These are phyloP conservation scores for Cryptocephalus primarius DNA, from an alignment of 2,888 invertebrate species.

Conservation along the genomic window DNA sequence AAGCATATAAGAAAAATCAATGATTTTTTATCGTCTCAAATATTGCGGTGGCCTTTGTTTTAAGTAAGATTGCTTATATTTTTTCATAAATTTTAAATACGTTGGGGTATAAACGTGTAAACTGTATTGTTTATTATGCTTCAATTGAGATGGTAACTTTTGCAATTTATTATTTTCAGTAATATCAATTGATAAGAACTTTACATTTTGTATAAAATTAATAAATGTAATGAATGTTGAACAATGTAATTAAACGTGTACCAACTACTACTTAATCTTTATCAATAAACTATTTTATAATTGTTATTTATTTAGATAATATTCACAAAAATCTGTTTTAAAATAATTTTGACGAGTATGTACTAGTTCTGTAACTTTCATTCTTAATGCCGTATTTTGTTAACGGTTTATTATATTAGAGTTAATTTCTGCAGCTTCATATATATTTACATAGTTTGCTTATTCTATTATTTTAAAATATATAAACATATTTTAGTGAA, in stretches of 20 bases:
- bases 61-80: too few relatives aligned
- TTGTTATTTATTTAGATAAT: conserved; percentile 19
- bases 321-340: conserved; percentile 13
- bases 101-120: too few relatives aligned
- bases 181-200: too few relatives aligned
- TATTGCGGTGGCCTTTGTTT: too few relatives aligned
- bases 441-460: background rate
- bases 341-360: conserved; percentile 21
- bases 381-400: conserved; percentile 2
- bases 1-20: too few relatives aligned
- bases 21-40: too few relatives aligned
- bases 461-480: background rate
- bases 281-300: conserved; percentile 16
- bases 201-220: conserved; percentile 4
- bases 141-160: too few relatives aligned
- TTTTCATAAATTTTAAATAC: too few relatives aligned
- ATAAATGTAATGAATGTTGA: conserved; percentile 16
- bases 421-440: conserved; percentile 17
- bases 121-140: too few relatives aligned
- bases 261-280: conserved; percentile 7
- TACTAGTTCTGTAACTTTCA: conserved; percentile 16
- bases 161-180: too few relatives aligned
- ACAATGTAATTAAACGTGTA: conserved; percentile 11
- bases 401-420: conserved; percentile 8
- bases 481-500: conserved; percentile 9